Evolutionary conservation across 2,113 vertebrate species (phyloP), one percentile per base, ranked within the genome.

Genomic region (Pipra filicauda): DNA sequence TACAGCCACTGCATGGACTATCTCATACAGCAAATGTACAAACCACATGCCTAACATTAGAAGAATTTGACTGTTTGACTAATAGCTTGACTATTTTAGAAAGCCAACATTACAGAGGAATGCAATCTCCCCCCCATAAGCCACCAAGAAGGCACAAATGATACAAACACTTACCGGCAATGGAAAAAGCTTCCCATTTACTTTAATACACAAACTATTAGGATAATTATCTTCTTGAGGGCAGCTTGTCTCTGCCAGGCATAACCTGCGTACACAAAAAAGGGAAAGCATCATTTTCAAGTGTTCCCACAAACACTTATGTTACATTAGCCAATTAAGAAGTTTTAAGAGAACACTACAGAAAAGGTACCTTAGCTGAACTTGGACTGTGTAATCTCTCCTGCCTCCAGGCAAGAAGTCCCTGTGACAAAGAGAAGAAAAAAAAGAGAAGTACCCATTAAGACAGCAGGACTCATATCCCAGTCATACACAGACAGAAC

Each of bases 211-310:
- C 33, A 99, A 97, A 97, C 98, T 99, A 97, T 98, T 99, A 15
- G 99, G 99, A 85, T 99, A 99, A 95, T 99, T 99, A 96, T 99
- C 99, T 97, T 99, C 99, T 97, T 99, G 99, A 95, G 98, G 98
- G 91, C 99, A 99, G 97, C 99, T 99, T 12, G 99, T 99, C 96
- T 99, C 99, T 82, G 99, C 99, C 83, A 99, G 97, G 94, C 99
- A 99, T 95, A 99, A 99, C 97, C 99, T 99, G 65, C 22, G 94
- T 55, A 51, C 37, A 65, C 3, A 44, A 74, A 96, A 67, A 96
- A 75, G 41, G 83, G 15, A 59, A 96, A 80, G 49, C 1, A 2
- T 74, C 3, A 72, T 81, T 96, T 77, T 93, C 74, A 86, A 93
- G 57, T 23, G 93, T 33, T 59, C 58, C 17, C 43, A 30, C 39